Evolutionary conservation across 2,797 vertebrate genomes (phyloP).

Genomic region (Synaphobranchus kaupii): DNA sequence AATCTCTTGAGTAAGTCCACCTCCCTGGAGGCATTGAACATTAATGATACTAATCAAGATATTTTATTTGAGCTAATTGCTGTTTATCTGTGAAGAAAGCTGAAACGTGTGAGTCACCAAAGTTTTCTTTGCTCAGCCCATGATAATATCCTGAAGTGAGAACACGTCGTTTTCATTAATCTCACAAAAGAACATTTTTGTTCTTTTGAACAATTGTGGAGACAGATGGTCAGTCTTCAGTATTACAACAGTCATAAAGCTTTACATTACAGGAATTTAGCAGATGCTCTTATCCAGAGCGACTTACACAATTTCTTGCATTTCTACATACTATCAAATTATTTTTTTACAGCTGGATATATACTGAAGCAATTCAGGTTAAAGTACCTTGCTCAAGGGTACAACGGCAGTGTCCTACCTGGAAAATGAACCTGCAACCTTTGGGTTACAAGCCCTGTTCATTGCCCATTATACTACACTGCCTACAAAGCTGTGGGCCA

Average conservation of each 20-base stretch:
- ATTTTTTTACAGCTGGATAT: too few species aligned
- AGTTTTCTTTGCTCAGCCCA: not conserved
- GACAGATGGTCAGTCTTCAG: not conserved
- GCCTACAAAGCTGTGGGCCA: too few species aligned
- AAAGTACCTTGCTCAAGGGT: too few species aligned
- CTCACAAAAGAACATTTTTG: not conserved
- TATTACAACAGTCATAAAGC: not conserved
- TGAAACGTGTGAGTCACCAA: not conserved
- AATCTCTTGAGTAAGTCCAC: not conserved
- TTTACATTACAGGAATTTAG: too few species aligned
- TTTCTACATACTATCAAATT: too few species aligned
- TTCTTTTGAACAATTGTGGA: not conserved
- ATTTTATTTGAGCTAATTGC: not conserved
- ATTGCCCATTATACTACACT: too few species aligned
- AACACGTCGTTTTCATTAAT: not conserved
- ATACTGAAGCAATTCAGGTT: too few species aligned
- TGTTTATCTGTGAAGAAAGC: not conserved
- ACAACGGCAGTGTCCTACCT: too few species aligned
- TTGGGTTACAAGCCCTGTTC: too few species aligned
- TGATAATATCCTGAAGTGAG: not conserved
- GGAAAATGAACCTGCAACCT: too few species aligned
- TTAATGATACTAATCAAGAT: slow-evolving; percentile 1
- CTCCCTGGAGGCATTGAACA: not conserved
- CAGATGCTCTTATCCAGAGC: too few species aligned
- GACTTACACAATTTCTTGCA: too few species aligned